phyloP scores from a whole-genome alignment of 1,140 invertebrate genomes.

The Dreissena rostriformis region DNA sequence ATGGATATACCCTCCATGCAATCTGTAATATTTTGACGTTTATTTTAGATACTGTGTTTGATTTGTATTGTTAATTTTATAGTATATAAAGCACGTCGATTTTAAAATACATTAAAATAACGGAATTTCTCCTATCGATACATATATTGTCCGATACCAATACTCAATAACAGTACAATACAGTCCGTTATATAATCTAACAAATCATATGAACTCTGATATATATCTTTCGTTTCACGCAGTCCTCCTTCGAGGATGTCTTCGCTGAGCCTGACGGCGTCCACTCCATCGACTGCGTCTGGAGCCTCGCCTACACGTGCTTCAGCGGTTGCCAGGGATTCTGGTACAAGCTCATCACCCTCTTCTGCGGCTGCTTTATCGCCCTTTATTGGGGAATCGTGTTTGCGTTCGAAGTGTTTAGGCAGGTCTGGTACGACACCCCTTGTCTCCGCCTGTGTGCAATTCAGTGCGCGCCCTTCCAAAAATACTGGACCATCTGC shows the following conservation, averaged over 20 bases:
- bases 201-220: background rate
- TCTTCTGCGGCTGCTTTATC: slow-evolving; percentile 86
- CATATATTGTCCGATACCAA: background rate
- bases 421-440: slow-evolving; percentile 57
- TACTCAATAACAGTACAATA: background rate
- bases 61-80: too few relatives aligned
- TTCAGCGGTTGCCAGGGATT: slow-evolving; percentile 86
- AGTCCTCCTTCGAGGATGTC: slow-evolving; percentile 86
- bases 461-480: slow-evolving; percentile 85
- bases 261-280: slow-evolving; percentile 89
- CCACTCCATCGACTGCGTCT: slow-evolving; percentile 87
- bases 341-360: slow-evolving; percentile 87
- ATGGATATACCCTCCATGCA: too few relatives aligned
- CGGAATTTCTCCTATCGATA: too few relatives aligned
- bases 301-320: slow-evolving; percentile 87
- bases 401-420: slow-evolving; percentile 80
- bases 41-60: too few relatives aligned
- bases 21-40: too few relatives aligned
- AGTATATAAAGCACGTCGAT: too few relatives aligned
- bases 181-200: background rate
- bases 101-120: too few relatives aligned
- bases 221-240: slow-evolving; percentile 18
- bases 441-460: slow-evolving; percentile 66
- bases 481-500: slow-evolving; percentile 83
- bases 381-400: slow-evolving; percentile 84